Base-by-base conservation (phyloP, 2,888 invertebrate genomes). In the Andrena camellia region DNA sequence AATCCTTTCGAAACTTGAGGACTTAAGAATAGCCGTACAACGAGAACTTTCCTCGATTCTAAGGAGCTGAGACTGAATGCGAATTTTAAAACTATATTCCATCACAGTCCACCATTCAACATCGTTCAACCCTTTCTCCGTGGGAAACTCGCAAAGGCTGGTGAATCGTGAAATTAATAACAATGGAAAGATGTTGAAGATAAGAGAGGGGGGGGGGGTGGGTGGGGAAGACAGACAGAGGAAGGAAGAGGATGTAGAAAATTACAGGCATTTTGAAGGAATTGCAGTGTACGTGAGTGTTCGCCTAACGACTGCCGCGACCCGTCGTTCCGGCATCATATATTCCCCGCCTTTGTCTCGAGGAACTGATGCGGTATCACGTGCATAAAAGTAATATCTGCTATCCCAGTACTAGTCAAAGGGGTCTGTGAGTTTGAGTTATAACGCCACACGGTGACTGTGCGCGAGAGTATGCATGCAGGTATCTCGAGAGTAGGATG, bases 321-420 rank as follows among this genome's bases (percentile, higher is more conserved):
- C 23, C 70, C 26, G 31, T 72, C 63, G 63, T 64, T 66, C 20
- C 60, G 33, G 50, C 64, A 57, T 77, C 86, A 66, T 85, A 81
- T 69, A 79, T 79, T 62, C 73, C 26, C 10, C 20, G 35, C 83
- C 86, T 89, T 88, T 88, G 88, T 88, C 83, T 85, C 77, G 66
- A 81, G 80, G 70, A 89, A 88, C 67, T 82, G 89, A 88, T 88
- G 89, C 81, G 78, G 81, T 83, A 89, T 86, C 82, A 71, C 83
- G 81, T 73, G 83, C 88, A 84, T 87, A 81, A 87, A 87, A 85
- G 88, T 90, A 88, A 88, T 89, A 89, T 89, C 90, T 87, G 77
- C 66, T 81, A 80, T 81, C 76, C 75, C 77, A 68, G 74, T 68
- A 81, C 79, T 60, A 86, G 88, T 89, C 89, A 90, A 88, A 91